A percentile compares a stretch with the other conserved stretches of the same genome.
Evolutionary conservation across 1,140 invertebrate species (phyloP).

Genomic region (Ostrea edulis): DNA sequence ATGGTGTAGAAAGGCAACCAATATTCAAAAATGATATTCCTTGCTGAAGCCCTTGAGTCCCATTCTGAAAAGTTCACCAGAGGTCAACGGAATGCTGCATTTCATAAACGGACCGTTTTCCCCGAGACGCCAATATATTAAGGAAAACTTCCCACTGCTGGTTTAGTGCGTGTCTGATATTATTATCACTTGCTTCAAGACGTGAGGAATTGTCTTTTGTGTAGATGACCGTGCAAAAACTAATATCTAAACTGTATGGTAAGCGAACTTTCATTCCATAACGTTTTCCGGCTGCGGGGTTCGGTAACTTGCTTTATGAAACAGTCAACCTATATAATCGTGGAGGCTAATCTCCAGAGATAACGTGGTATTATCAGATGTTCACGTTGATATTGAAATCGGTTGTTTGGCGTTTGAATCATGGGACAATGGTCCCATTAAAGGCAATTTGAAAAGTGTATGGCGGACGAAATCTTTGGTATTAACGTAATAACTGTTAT

Average conservation of each 20-base stretch:
- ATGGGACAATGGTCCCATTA: not conserved
- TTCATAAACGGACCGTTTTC: too few relatives aligned
- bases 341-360: constrained; percentile 7
- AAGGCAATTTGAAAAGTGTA: constrained; percentile 13
- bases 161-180: too few relatives aligned
- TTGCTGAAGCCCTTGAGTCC: too few relatives aligned
- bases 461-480: not conserved
- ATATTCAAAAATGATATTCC: too few relatives aligned
- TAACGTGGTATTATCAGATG: constrained; percentile 2
- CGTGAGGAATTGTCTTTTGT: not conserved
- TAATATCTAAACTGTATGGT: not conserved
- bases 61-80: too few relatives aligned
- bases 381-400: not conserved
- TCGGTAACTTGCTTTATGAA: not conserved
- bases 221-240: not conserved
- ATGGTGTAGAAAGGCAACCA: too few relatives aligned
- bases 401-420: constrained; percentile 18
- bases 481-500: constrained; percentile 24
- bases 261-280: not conserved
- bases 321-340: not conserved
- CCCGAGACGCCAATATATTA: too few relatives aligned
- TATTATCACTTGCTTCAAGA: too few relatives aligned
- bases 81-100: too few relatives aligned
- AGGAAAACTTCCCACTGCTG: too few relatives aligned
- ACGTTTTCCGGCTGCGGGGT: not conserved